Percentiles rank a stretch among this genome's conserved stretches.
Conservation (phyloP, 2,888 invertebrate species). For the Drosophila leonis region DNA sequence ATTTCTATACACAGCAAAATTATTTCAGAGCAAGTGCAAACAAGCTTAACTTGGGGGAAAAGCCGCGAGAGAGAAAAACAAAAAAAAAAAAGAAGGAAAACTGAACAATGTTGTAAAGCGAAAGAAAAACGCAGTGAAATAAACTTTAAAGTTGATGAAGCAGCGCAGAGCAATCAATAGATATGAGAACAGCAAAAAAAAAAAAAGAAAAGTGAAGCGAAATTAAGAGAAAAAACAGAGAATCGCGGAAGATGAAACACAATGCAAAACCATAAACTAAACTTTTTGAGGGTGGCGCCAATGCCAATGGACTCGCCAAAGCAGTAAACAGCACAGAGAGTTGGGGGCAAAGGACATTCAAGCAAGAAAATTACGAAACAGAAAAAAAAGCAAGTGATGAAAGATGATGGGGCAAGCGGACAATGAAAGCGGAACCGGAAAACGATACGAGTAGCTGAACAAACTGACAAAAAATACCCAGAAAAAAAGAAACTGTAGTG, state of each 20-base stretch:
- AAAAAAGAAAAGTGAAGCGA: conserved; percentile 27
- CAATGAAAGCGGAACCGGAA: conserved; percentile 52
- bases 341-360: conserved; percentile 40
- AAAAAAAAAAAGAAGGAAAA: not conserved
- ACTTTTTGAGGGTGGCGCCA: conserved; percentile 47
- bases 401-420: conserved; percentile 44
- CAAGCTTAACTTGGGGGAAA: conserved; percentile 6
- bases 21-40: conserved; percentile 26
- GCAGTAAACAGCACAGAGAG: conserved; percentile 31
- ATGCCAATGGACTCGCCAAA: conserved; percentile 47
- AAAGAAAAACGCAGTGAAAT: conserved; percentile 43
- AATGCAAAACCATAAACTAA: conserved; percentile 60
- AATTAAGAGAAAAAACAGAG: conserved; percentile 9
- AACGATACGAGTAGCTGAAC: conserved; percentile 52
- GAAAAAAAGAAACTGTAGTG: conserved; percentile 3
- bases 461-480: conserved; percentile 35
- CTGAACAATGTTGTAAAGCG: conserved; percentile 16
- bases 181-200: conserved; percentile 15
- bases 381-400: conserved; percentile 37
- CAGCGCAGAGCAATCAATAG: conserved; percentile 51
- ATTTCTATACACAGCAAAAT: conserved; percentile 19
- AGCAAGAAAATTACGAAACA: conserved; percentile 60
- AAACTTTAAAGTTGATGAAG: conserved; percentile 65
- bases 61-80: conserved; percentile 7
- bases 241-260: conserved; percentile 29